phyloP scores from a whole-genome alignment of 2,888 invertebrate species.

The Heliconius ismenius region DNA sequence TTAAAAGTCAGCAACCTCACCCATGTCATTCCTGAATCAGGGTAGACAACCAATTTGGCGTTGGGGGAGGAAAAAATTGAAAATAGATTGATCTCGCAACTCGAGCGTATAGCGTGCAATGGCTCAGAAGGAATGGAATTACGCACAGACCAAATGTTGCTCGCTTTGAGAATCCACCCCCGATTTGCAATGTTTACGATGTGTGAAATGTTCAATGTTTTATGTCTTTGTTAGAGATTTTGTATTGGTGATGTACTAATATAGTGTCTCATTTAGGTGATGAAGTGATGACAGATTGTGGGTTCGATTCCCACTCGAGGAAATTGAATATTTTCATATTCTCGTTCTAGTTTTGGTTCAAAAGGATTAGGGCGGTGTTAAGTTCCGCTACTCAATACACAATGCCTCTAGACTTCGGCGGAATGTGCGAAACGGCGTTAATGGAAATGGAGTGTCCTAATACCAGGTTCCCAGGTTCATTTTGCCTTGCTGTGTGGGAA shows the following conservation, averaged over 20 bases:
- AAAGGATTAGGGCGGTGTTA: too few species aligned
- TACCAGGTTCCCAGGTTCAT: too few species aligned
- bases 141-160: slow-evolving; percentile 49
- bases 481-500: too few species aligned
- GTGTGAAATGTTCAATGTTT: slow-evolving; percentile 25
- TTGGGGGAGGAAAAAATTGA: slow-evolving; percentile 68
- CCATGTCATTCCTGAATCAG: slow-evolving; percentile 60
- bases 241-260: not conserved
- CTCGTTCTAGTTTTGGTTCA: too few species aligned
- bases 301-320: too few species aligned
- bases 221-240: not conserved
- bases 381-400: too few species aligned
- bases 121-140: slow-evolving; percentile 68
- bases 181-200: slow-evolving; percentile 14
- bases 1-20: slow-evolving; percentile 61
- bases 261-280: not conserved
- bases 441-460: too few species aligned
- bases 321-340: too few species aligned
- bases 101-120: slow-evolving; percentile 66
- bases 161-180: slow-evolving; percentile 35
- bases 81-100: slow-evolving; percentile 74
- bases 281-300: not conserved
- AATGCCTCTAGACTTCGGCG: too few species aligned
- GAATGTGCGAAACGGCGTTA: too few species aligned
- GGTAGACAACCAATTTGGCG: slow-evolving; percentile 70